Conservation (phyloP, 2,888 invertebrate species). For the Napeogenes sylphis region DNA sequence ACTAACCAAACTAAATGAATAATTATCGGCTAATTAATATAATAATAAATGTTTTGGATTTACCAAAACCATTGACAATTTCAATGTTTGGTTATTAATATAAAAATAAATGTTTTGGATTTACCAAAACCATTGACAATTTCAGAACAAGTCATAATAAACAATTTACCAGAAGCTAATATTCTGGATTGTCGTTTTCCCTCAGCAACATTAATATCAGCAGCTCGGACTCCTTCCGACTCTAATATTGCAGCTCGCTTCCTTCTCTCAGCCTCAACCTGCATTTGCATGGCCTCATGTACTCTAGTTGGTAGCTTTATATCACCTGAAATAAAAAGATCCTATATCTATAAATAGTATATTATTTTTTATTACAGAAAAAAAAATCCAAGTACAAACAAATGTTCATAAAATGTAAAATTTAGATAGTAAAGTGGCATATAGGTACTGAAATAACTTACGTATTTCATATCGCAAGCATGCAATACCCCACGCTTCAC, state of each 20-base stretch:
- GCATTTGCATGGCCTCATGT: constrained; percentile 99
- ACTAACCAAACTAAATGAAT: too few species aligned
- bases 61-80: too few species aligned
- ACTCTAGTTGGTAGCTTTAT: constrained; percentile 93
- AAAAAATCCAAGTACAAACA: not conserved
- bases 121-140: too few species aligned
- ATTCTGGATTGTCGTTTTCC: constrained; percentile 95
- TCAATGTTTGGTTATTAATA: too few species aligned
- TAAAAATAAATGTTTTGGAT: too few species aligned
- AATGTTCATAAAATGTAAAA: not conserved
- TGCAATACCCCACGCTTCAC: constrained; percentile 98
- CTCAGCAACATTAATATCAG: constrained; percentile 98
- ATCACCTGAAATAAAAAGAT: constrained; percentile 79
- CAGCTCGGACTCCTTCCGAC: constrained; percentile 94
- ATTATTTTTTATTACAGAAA: not conserved
- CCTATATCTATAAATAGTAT: not conserved
- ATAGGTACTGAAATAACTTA: constrained; percentile 42
- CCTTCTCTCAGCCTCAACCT: constrained; percentile 98
- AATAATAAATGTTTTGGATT: too few species aligned
- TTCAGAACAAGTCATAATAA: too few species aligned
- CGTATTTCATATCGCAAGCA: constrained; percentile 87
- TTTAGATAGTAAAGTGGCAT: too few species aligned
- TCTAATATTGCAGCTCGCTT: constrained; percentile 98
- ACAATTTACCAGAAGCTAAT: constrained; percentile 85
- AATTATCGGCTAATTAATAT: too few species aligned